Conservation (phyloP, 2,888 invertebrate species). For the Tholera decimalis region DNA sequence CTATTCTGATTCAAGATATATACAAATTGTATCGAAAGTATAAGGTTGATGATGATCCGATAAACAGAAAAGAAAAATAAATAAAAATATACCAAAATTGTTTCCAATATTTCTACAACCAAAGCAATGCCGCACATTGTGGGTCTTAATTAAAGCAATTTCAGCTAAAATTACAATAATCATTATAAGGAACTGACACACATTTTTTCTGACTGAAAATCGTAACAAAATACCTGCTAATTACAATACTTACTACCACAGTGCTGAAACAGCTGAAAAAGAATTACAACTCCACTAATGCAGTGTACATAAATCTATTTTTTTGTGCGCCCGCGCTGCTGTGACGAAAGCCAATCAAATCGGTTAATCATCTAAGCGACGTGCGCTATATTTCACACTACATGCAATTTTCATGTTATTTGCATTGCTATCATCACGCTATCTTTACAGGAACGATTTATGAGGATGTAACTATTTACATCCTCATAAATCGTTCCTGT, state of each 20-base stretch:
- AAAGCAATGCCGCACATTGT: not conserved
- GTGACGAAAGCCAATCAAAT: conserved; percentile 60
- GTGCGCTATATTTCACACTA: conserved; percentile 57
- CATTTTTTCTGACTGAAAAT: conserved; percentile 17
- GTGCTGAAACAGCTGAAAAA: conserved; percentile 54
- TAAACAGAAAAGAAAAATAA: too few species aligned
- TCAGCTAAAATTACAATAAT: conserved; percentile 34
- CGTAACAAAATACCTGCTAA: conserved; percentile 46
- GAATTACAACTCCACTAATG: conserved; percentile 48
- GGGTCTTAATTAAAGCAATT: conserved; percentile 3
- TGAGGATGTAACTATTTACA: not conserved
- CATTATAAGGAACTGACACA: conserved; percentile 18
- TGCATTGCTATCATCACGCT: conserved; percentile 36
- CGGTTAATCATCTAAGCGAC: conserved; percentile 57
- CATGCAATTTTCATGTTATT: conserved; percentile 38
- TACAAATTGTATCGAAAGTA: too few species aligned
- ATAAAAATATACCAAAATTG: too few species aligned
- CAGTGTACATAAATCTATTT: conserved; percentile 56
- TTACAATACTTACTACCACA: conserved; percentile 23
- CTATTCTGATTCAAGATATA: too few species aligned
- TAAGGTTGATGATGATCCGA: too few species aligned
- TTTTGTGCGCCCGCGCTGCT: conserved; percentile 31
- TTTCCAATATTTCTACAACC: not conserved
- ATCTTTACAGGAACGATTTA: not conserved
- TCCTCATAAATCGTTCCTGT: not conserved